Base-by-base conservation (phyloP, 1,140 invertebrate species). In the Ephestia elutella region DNA sequence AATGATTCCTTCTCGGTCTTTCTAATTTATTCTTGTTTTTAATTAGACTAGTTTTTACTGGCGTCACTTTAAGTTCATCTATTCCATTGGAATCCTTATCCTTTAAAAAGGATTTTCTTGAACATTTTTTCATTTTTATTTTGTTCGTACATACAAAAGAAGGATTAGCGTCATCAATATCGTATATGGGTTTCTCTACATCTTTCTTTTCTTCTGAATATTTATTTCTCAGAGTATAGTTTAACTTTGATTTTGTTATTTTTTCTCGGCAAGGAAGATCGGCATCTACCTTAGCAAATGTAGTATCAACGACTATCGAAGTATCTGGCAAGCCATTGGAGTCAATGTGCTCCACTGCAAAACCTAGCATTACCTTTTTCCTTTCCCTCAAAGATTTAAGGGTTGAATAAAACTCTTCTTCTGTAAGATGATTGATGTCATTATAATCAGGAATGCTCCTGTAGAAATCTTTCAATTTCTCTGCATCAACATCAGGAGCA, bases 361-460 rank as follows among this genome's bases (percentile, higher is more conserved):
- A 80, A 28, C 90, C 87, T 32, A 92, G 75, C 66, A 93, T 89
- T 15, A 90, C 73, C 60, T 89, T 89, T 68, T 93, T 92, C 66
- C 92, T 92, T 57, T 93, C 90, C 59, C 91, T 91, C n/a, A 94
- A 75, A 54, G 87, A 89, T 72, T 92, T 90, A 19, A 94, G 70
- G 28, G 92, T 92, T 17, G 90, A 90, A 75, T 92, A 92, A 78
- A 94, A 94, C 59, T 94, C 92, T 62, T 90, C 90, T 57, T 92
- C 91, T 0, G 92, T 91, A 50, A 94, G 80, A 86, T 94, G 92
- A 74, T 93, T 90, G 11, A 94, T 85, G 48, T 94, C 92, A 38
- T 89, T 90, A 64, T 94, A 94, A 69, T 93, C 92, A 4, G 93
- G 93, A 68, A 94, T 93, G 57, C 92, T 93, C 28, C 90, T 88